phyloP scores from a whole-genome alignment of 2,888 invertebrate genomes.

The Phragmatobia fuliginosa region DNA sequence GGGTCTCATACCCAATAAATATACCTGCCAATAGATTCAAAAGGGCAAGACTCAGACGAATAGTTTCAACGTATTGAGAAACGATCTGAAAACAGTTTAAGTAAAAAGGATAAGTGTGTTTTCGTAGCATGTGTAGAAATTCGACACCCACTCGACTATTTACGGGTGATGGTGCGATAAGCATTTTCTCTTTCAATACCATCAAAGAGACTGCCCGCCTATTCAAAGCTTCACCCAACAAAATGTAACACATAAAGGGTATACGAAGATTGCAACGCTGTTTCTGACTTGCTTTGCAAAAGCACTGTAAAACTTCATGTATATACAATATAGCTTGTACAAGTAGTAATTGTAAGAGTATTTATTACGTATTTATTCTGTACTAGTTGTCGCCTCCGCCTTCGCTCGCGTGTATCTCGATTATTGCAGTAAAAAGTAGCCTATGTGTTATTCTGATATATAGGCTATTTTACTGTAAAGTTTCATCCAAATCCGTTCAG shows the following conservation, averaged over 20 bases:
- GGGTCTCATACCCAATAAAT: constrained; percentile 49
- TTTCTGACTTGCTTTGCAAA: constrained; percentile 66
- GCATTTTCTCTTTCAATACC: constrained; percentile 84
- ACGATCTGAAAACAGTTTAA: constrained; percentile 80
- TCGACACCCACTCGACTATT: constrained; percentile 82
- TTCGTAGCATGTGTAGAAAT: constrained; percentile 81
- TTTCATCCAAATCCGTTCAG: no score
- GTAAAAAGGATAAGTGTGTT: constrained; percentile 83
- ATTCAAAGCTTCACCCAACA: constrained; percentile 75
- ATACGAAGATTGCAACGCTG: constrained; percentile 73
- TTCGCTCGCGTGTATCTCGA: no score
- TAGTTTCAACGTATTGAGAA: constrained; percentile 74
- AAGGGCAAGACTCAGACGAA: constrained; percentile 68
- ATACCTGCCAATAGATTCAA: constrained; percentile 64
- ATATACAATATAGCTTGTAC: constrained; percentile 50
- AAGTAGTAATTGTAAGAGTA: no score
- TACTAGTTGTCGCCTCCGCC: no score
- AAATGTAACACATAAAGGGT: constrained; percentile 78
- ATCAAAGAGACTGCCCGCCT: constrained; percentile 82
- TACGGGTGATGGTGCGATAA: constrained; percentile 83
- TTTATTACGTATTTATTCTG: no score
- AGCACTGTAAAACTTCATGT: constrained; percentile 65
- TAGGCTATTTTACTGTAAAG: no score
- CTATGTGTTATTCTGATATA: no score
- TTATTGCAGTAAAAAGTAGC: no score